Evolutionary conservation across 2,888 invertebrate species (phyloP), one percentile per base, ranked within the genome.

Genomic region (Catocala sponsa): DNA sequence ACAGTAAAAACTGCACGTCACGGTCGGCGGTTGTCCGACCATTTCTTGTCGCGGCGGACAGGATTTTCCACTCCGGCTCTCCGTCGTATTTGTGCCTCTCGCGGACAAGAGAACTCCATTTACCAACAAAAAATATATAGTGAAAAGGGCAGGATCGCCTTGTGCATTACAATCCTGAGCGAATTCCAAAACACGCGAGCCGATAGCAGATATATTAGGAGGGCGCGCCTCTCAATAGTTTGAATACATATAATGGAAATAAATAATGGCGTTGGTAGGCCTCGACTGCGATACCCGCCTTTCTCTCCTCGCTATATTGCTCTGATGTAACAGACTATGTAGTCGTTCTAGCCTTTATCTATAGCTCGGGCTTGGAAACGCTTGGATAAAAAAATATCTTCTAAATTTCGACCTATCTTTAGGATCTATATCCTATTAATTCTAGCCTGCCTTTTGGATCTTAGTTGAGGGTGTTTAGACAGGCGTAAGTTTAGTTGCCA

Each of bases 91-190:
- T 89, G 86, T 85, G 85, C 84, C 83, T 84, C 75, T 72, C 73
- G 68, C 82, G 82, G 89, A 90, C 91, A 89, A 90, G 88, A 80
- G 87, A 90, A 91, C 86, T 91, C 91, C 87, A 91, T 91, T 91
- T 92, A 76, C 79, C 76, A 78, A 81, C 89, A 91, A 92, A 91
- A 91, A 91, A 89, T 83, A 81, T 83, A 79, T 76, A 81, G 78
- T 68, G 78, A 81, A 84, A 84, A 85, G 83, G 86, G 82, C 80
- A 74, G 72, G 77, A 68, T 68, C 70, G 72, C 67, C 71, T 77
- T 72, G 72, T 73, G 74, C 74, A 76, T 76, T 70, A 75, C 63
- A 77, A 74, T 72, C 68, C 73, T 72, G 67, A 70, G 65, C 68
- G 70, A 75, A 74, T 68, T 67, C 66, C 73, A 66, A 70, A 71